Evolutionary conservation across 2,797 vertebrate genomes (phyloP).

Genomic region (Scyliorhinus canicula): DNA sequence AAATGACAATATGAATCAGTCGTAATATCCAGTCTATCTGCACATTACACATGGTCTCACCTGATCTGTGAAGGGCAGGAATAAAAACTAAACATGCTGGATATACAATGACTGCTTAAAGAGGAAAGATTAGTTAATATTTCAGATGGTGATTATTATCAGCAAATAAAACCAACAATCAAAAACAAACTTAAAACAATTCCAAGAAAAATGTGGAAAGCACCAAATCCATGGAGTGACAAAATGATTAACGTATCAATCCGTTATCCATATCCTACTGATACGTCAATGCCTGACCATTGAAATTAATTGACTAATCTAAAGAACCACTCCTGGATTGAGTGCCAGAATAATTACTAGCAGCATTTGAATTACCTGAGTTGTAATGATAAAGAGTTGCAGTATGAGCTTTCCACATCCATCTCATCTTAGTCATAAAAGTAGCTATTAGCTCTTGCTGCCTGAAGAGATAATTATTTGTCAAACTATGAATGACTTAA

Average conservation of each 20-base stretch:
- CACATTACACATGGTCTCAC: background rate
- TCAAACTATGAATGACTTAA: conserved; percentile 18
- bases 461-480: conserved; percentile 31
- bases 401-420: conserved; percentile 1
- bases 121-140: background rate
- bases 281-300: background rate
- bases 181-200: background rate
- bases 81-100: background rate
- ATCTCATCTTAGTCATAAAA: background rate
- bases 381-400: background rate
- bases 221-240: background rate
- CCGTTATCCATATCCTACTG: background rate
- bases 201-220: background rate
- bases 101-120: background rate
- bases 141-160: background rate
- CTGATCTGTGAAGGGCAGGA: background rate
- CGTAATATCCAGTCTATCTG: background rate
- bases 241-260: background rate
- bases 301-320: background rate
- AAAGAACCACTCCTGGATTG: background rate
- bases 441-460: conserved; percentile 14
- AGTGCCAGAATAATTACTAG: background rate
- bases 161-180: background rate
- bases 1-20: background rate
- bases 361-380: conserved; percentile 3